Evolutionary conservation across 2,113 vertebrate genomes (phyloP), one percentile per base, ranked within the genome.

Genomic region (Gallinago paraguaiae): DNA sequence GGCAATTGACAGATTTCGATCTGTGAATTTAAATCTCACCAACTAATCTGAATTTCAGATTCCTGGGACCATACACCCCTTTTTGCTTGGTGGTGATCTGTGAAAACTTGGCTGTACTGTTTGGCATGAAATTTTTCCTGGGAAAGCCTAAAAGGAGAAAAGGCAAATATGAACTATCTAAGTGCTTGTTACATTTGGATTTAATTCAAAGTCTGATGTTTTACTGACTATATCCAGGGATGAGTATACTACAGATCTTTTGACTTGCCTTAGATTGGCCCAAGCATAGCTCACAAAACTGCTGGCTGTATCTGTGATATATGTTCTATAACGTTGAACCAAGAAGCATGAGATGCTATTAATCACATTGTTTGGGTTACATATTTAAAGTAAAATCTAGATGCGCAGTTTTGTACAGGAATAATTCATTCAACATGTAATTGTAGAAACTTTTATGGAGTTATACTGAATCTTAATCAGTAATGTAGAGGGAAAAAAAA

Each of bases 361-460:
- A 39, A 39, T 39, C 39, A 39, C 39, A 39, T 39, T 18, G 72
- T 88, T 25, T 48, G 17, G 17, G 39, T n/a, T 76, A 15, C 12
- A 2, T 17, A 12, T 33, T 86, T 80, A 22, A 70, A 72, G 22
- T n/a, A 8, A 67, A 68, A 53, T 87, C 10, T 1, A 4, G 20
- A 25, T 35, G 9, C 24, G n/a, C 0, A 1, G 6, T 51, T 83
- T 59, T 69, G 24, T 65, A 7, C 33, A 41, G 56, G 53, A 50
- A 14, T 2, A 46, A 10, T 16, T 88, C 9, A n/a, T 28, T 74
- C 15, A 7, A 4, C 0, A 1, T 54, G 10, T 39, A 65, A 33
- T 22, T 30, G 16, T 4, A 67, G 35, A 31, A 30, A 7, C 65
- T 51, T 57, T 41, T 33, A 24, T 61, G 13, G 39, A 1, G 7